These are phyloP conservation scores for Mesocricetus auratus DNA, from an alignment of 2,113 vertebrate species.

Conservation along the genomic window DNA sequence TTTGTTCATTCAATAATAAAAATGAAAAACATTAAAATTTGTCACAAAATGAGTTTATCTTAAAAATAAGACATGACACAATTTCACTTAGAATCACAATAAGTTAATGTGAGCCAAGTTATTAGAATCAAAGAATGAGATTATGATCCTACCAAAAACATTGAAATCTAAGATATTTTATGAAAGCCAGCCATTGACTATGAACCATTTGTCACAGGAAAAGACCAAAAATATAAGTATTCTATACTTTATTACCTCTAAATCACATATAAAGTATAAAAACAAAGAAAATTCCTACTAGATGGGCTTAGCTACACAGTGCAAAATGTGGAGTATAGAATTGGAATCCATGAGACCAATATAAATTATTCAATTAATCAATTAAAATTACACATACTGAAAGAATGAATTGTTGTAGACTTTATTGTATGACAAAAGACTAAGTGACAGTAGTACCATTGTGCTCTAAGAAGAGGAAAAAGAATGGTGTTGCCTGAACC, in stretches of 20 bases:
- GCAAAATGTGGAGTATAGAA: neutral
- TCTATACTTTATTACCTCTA: neutral
- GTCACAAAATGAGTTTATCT: constrained; percentile 14
- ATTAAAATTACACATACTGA: neutral
- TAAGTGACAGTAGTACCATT: rapidly evolving
- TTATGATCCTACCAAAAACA: neutral
- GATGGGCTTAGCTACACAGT: too few species aligned
- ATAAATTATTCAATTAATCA: neutral
- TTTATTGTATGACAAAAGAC: neutral
- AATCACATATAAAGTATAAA: neutral
- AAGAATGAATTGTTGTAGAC: neutral
- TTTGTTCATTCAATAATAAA: constrained; percentile 28
- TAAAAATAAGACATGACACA: neutral
- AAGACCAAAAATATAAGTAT: neutral
- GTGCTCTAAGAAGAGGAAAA: neutral
- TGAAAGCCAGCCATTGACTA: neutral
- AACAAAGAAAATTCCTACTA: neutral
- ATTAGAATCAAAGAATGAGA: constrained; percentile 34
- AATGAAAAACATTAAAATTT: constrained; percentile 16
- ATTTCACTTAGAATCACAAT: constrained; percentile 2
- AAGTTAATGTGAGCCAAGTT: neutral
- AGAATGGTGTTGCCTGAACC: neutral
- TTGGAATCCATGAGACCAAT: neutral
- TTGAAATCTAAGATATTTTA: neutral
- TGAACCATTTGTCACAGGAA: neutral